These are phyloP conservation scores for Aphodius granarius DNA, from an alignment of 2,888 invertebrate genomes.

Conservation along the genomic window DNA sequence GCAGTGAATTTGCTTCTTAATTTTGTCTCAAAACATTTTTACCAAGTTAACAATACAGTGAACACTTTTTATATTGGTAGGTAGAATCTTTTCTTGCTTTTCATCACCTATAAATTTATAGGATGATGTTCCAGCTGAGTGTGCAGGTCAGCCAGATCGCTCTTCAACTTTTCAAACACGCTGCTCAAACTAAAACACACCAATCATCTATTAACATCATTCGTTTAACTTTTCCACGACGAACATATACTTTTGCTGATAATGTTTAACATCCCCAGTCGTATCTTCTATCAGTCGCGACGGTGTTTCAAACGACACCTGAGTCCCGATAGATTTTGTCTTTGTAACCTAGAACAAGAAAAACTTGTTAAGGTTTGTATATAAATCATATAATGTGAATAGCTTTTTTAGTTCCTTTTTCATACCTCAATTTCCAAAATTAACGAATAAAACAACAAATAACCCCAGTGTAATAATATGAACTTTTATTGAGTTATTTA, in stretches of 20 bases:
- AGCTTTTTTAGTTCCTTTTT: background rate
- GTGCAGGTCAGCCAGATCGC: conserved; percentile 48
- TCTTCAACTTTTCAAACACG: conserved; percentile 50
- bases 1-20: no score
- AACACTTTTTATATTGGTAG: background rate
- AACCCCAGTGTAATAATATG: background rate
- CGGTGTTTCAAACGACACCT: conserved; percentile 29
- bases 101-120: conserved; percentile 21
- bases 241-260: conserved; percentile 20
- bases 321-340: conserved; percentile 32
- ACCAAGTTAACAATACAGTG: background rate
- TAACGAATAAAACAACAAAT: background rate
- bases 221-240: background rate
- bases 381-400: background rate
- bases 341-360: background rate
- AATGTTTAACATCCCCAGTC: conserved; percentile 17
- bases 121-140: conserved; percentile 44
- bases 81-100: background rate
- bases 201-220: background rate
- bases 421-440: background rate
- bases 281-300: conserved; percentile 30
- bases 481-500: background rate
- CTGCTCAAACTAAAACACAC: conserved; percentile 42
- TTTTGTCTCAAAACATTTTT: background rate
- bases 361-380: background rate